Base-by-base conservation (phyloP, 1,140 invertebrate species). In the Aplysia californica region DNA sequence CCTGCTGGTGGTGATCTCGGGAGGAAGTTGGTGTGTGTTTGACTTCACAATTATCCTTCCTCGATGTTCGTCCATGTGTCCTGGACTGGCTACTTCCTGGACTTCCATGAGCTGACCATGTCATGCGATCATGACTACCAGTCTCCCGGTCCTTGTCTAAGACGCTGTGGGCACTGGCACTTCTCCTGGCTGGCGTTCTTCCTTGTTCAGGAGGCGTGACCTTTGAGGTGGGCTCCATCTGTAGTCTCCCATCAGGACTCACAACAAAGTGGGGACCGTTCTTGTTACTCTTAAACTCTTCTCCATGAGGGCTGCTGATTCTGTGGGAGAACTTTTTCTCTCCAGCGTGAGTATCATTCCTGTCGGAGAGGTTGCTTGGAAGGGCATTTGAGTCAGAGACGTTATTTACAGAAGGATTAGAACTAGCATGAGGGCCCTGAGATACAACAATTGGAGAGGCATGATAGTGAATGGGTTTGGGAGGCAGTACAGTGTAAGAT, bases 91-190 rank as follows among this genome's bases (percentile, higher is more conserved):
- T 15, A 50, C 44, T 15, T 50, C 44, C 21, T 50, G n/a, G 44
- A 10, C 10, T n/a, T n/a, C n/a, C n/a, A 15, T 50, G 44, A 10
- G 10, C n/a, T 50, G 44, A 50, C 44, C 44, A 50, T 50, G 10
- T 50, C 10, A 50, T 50, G 44, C 10, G 10, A n/a, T 50, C n/a
- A 15, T 50, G 10, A n/a, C 20, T 65, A 36, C 2, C 58, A n/a
- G 6, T 56, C 50, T 64, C 39, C 15, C 33, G 6, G 5, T 39
- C 50, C 36, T 59, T 58, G 33, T 77, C 76, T 56, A 76, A 35
- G 15, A 78, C 64, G 31, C 76, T 66, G n/a, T 76, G 61, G 23
- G 72, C 72, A 68, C 69, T 70, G n/a, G 73, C 68, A 36, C 75
- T 78, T 44, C 76, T 64, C 10, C 33, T 39, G 39, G 59, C 72